Evolutionary conservation across 2,888 invertebrate species (phyloP), one percentile per base, ranked within the genome.

Genomic region (Scaeva pyrastri): DNA sequence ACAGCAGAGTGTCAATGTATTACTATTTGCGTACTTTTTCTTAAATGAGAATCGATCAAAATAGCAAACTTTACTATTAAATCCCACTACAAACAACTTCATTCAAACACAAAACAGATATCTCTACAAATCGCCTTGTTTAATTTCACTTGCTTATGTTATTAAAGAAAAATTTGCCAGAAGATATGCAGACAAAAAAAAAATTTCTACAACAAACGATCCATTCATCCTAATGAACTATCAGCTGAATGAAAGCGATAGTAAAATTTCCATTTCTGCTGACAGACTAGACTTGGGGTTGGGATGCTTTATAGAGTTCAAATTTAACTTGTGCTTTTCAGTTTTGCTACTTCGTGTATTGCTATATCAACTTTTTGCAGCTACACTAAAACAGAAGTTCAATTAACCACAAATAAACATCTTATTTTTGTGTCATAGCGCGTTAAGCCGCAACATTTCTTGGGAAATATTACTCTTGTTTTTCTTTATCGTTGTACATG

Each of bases 211-310:
- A 45, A 78, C 72, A 72, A 56, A 72, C 45, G 55, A n/a, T 64
- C 45, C 23, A 48, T 72, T 56, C 39, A 78, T 72, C 14, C 26
- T 48, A 72, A 78, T 64, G 71, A 78, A 71, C 60, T 71, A 71
- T 62, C 55, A 39, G 48, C 11, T 36, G 31, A 78, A 78, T 19
- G 72, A 72, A 78, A 78, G 72, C 64, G 78, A 78, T 78, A 78
- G 72, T 72, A 23, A 78, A 78, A 78, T 78, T 72, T 78, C 56
- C 78, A 78, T 78, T 78, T 72, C 72, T 72, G 55, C 62, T 56
- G 56, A 43, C 21, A 21, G 39, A 60, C 41, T 41, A 19, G 19
- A 48, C 31, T n/a, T n/a, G n/a, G n/a, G n/a, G n/a, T n/a, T n/a
- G 1, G 6, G 36, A 39, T 26, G 45, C 71, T 41, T 60, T 77